These are phyloP conservation scores for Nestor notabilis DNA, from an alignment of 2,113 vertebrate genomes.

Conservation along the genomic window DNA sequence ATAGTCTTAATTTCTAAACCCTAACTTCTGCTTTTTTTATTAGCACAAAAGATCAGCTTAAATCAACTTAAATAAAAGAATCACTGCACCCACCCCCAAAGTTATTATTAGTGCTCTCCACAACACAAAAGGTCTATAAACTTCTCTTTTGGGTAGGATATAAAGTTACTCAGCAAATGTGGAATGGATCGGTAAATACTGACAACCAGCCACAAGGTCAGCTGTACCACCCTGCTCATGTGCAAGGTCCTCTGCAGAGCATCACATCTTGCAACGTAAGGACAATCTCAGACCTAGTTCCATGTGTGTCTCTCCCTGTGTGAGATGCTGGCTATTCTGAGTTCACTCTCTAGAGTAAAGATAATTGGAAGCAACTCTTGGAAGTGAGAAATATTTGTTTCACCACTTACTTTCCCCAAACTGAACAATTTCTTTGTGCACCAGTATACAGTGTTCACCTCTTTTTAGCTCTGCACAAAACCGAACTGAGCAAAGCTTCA, in stretches of 20 bases:
- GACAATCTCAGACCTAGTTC: not conserved
- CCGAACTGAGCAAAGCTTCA: not conserved
- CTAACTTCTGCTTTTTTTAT: not conserved
- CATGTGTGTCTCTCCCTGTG: not conserved
- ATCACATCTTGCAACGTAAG: not conserved
- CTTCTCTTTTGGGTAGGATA: not conserved
- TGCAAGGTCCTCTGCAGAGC: not conserved
- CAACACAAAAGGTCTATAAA: not conserved
- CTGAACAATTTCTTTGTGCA: not conserved
- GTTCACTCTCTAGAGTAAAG: not conserved
- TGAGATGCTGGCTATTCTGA: not conserved
- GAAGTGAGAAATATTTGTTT: conserved; percentile 29
- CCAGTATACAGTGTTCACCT: not conserved
- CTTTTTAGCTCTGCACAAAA: conserved; percentile 4
- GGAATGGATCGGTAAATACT: not conserved
- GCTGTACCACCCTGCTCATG: not conserved
- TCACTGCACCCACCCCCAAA: not conserved
- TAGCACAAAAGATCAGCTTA: not conserved
- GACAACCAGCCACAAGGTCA: not conserved
- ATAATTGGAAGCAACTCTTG: not conserved
- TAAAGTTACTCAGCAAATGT: not conserved
- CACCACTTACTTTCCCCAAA: not conserved
- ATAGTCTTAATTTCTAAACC: not conserved
- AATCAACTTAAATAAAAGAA: not conserved
- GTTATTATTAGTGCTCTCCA: not conserved